These are phyloP conservation scores for Tuta absoluta DNA, from an alignment of 2,888 invertebrate species.

Conservation along the genomic window DNA sequence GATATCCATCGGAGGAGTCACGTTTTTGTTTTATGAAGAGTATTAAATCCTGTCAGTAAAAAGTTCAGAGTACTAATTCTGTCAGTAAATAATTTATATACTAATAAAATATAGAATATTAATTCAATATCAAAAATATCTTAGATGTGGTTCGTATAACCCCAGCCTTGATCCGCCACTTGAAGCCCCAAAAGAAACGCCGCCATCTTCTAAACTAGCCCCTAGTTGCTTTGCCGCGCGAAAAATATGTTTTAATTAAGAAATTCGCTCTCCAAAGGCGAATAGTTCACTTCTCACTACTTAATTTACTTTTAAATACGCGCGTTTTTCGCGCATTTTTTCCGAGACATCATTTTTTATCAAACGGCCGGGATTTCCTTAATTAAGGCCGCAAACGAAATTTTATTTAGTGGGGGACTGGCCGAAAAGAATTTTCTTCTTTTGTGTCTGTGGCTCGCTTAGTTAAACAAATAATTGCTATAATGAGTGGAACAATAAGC, in stretches of 20 bases:
- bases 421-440: constrained; percentile 36
- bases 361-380: constrained; percentile 16
- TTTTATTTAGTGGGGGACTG: constrained; percentile 24
- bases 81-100: too few relatives aligned
- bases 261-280: constrained; percentile 48
- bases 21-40: too few relatives aligned
- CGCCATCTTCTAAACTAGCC: constrained; percentile 63
- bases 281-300: constrained; percentile 37
- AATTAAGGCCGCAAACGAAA: constrained; percentile 22
- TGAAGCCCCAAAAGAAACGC: constrained; percentile 30
- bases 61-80: too few relatives aligned
- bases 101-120: not conserved
- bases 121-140: too few relatives aligned
- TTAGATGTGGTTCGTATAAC: not conserved
- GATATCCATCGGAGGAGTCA: too few relatives aligned
- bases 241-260: constrained; percentile 69
- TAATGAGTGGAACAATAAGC: constrained; percentile 55
- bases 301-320: not conserved
- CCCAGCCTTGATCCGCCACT: not conserved
- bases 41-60: too few relatives aligned
- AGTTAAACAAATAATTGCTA: constrained; percentile 64
- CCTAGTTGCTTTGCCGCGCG: constrained; percentile 43
- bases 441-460: constrained; percentile 49
- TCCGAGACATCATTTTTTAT: constrained; percentile 13
- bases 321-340: not conserved